Conservation (phyloP, 2,797 vertebrate genomes). For the Phrynocephalus vlangalii region DNA sequence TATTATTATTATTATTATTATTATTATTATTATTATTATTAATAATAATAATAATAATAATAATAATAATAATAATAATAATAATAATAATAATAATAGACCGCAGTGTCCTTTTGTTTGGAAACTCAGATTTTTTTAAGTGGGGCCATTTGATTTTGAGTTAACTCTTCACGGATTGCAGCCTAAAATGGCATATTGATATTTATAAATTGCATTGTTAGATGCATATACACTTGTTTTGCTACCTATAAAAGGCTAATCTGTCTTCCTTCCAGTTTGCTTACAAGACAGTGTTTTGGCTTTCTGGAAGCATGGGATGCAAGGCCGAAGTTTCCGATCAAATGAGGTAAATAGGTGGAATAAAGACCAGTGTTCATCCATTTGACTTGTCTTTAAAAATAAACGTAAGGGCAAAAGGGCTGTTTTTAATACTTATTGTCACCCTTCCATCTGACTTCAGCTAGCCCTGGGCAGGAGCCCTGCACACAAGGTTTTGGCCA, state of each 20-base stretch:
- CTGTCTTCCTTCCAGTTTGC: constrained; percentile 79
- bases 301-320: constrained; percentile 87
- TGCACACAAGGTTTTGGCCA: too few species aligned
- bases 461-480: too few species aligned
- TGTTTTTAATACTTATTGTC: background rate
- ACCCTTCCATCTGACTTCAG: too few species aligned
- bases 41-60: too few species aligned
- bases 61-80: too few species aligned
- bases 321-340: constrained; percentile 85
- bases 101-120: background rate
- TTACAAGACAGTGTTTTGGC: constrained; percentile 85
- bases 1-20: too few species aligned
- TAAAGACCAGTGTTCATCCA: background rate
- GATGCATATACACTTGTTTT: background rate
- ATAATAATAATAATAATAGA: too few species aligned
- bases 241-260: constrained; percentile 55
- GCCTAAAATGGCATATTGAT: background rate
- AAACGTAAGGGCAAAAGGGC: background rate
- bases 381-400: constrained; percentile 27
- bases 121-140: background rate
- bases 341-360: constrained; percentile 80
- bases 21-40: too few species aligned
- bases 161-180: background rate
- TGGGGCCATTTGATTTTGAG: background rate
- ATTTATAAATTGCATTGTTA: too few species aligned